Conservation (phyloP, 2,797 vertebrate species). For the Chloroceryle amazona region DNA sequence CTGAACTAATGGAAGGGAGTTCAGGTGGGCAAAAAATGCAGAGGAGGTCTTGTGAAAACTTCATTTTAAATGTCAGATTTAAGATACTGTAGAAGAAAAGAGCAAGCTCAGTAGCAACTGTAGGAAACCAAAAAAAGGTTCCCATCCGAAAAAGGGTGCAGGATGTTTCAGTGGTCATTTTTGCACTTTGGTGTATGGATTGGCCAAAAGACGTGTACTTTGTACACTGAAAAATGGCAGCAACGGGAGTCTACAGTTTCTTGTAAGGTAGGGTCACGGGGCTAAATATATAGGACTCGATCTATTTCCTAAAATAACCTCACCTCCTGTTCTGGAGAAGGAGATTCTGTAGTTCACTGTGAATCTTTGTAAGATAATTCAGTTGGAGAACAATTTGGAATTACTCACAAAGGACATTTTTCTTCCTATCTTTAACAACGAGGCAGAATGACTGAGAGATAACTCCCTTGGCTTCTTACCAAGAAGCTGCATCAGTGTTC, state of each 20-base stretch:
- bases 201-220: not conserved
- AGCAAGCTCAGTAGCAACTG: not conserved
- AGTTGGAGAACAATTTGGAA: slow-evolving; percentile 37
- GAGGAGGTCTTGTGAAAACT: not conserved
- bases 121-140: not conserved
- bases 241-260: not conserved
- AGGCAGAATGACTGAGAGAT: not conserved
- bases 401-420: slow-evolving; percentile 36
- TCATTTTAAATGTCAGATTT: not conserved
- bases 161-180: not conserved
- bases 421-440: not conserved
- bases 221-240: not conserved
- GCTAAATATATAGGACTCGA: not conserved
- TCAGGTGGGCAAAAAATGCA: not conserved
- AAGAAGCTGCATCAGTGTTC: slow-evolving; percentile 1
- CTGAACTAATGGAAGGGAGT: not conserved
- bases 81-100: not conserved
- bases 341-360: not conserved
- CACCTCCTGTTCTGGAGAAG: not conserved
- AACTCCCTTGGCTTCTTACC: slow-evolving; percentile 3
- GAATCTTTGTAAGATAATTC: slow-evolving; percentile 20
- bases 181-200: not conserved
- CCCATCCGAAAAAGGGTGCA: not conserved
- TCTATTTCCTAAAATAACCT: slow-evolving; percentile 44
- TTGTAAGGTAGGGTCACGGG: not conserved